These are phyloP conservation scores for Drosophila acutilabella DNA, from an alignment of 2,888 invertebrate species.

Conservation along the genomic window DNA sequence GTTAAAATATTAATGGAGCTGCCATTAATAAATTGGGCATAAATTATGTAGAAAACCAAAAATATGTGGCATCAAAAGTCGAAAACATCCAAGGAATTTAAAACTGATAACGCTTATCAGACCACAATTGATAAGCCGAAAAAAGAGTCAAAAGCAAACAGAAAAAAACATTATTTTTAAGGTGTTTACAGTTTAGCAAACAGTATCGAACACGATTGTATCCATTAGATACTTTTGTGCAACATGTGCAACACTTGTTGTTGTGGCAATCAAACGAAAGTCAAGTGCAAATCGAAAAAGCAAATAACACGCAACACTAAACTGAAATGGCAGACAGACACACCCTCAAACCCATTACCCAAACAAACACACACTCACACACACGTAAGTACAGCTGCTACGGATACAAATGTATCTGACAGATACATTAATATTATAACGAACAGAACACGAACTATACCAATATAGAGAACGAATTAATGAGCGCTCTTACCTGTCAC, in stretches of 20 bases:
- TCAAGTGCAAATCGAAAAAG: slow-evolving; percentile 54
- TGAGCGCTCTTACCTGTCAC: slow-evolving; percentile 16
- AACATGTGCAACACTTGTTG: slow-evolving; percentile 38
- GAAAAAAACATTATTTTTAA: neutral
- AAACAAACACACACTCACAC: slow-evolving; percentile 18
- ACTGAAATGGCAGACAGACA: slow-evolving; percentile 36
- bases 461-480: slow-evolving; percentile 4
- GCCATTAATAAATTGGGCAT: slow-evolving; percentile 20
- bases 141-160: neutral
- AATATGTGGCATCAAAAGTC: neutral
- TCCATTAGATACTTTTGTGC: slow-evolving; percentile 12
- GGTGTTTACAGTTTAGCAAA: slow-evolving; percentile 27
- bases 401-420: slow-evolving; percentile 14
- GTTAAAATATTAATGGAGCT: slow-evolving; percentile 9
- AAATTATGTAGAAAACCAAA: slow-evolving; percentile 28
- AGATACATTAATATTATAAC: slow-evolving; percentile 13
- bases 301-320: slow-evolving; percentile 55
- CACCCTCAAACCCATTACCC: neutral
- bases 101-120: slow-evolving; percentile 27
- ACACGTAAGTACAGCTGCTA: neutral
- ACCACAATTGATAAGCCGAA: slow-evolving; percentile 5
- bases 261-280: slow-evolving; percentile 31
- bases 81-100: neutral
- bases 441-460: neutral
- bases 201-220: slow-evolving; percentile 12